Evolutionary conservation across 2,113 vertebrate species (phyloP).

Genomic region (Pica pica): DNA sequence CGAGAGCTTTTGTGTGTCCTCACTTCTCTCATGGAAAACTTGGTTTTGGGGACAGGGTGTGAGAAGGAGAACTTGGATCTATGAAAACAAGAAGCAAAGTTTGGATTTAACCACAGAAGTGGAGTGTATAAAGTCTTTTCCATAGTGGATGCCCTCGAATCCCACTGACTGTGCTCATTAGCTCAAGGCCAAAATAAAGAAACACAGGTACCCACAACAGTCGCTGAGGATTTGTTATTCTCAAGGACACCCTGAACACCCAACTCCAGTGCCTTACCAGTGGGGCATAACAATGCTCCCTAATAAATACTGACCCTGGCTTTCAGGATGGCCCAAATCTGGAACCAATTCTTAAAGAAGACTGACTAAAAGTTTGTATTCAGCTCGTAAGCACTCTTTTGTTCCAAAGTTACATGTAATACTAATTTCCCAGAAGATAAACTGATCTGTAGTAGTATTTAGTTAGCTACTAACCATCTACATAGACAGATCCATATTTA

Average conservation of each 20-base stretch:
- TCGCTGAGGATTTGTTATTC: not conserved
- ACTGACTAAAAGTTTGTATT: not conserved
- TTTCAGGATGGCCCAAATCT: not conserved
- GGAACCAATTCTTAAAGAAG: not conserved
- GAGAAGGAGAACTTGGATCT: not conserved
- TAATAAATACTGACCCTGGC: not conserved
- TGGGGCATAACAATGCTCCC: not conserved
- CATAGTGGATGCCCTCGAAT: not conserved
- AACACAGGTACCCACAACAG: not conserved
- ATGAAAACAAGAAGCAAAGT: not conserved
- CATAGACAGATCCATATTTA: not conserved
- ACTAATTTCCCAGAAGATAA: not conserved
- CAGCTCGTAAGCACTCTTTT: not conserved
- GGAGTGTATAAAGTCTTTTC: not conserved
- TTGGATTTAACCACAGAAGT: not conserved
- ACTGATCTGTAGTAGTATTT: not conserved
- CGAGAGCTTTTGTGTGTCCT: not conserved
- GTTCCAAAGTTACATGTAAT: not conserved
- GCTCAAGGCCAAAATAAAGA: not conserved
- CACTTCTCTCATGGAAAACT: not conserved
- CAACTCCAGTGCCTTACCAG: not conserved
- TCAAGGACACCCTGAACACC: not conserved
- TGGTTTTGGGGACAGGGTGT: not conserved
- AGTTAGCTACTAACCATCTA: not conserved
- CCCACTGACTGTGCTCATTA: not conserved